Evolutionary conservation across 2,113 vertebrate species (phyloP).

Genomic region (Silurus glanis): DNA sequence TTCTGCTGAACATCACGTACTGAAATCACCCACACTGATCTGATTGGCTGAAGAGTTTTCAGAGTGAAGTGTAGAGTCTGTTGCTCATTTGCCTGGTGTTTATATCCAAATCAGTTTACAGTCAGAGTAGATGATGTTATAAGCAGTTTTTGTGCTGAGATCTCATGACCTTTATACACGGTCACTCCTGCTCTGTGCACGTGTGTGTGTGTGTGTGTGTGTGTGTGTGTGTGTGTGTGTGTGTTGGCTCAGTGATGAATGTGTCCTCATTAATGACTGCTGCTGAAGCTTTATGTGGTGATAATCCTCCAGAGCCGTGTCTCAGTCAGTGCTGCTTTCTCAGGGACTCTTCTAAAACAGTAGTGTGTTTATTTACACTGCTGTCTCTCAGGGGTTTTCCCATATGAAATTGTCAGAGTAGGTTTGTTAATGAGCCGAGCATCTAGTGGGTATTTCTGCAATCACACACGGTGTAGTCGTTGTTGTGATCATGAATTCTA

Average conservation of each 20-base stretch:
- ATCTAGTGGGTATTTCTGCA: background rate
- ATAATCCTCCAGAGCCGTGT: background rate
- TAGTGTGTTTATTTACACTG: slow-evolving; percentile 60
- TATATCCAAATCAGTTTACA: background rate
- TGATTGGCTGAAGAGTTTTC: background rate
- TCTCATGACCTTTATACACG: background rate
- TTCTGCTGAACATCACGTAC: background rate
- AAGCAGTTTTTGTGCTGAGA: background rate
- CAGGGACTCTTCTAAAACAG: slow-evolving; percentile 34
- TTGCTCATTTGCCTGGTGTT: background rate
- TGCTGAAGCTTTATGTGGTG: slow-evolving; percentile 68
- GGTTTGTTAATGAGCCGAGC: slow-evolving; percentile 16
- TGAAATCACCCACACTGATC: background rate
- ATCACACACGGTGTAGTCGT: no score
- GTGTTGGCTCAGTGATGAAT: background rate
- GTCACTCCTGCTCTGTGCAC: background rate
- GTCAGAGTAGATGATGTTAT: background rate
- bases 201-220: background rate
- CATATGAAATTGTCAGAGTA: background rate
- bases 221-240: background rate
- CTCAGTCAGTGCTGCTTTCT: background rate
- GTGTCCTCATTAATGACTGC: background rate
- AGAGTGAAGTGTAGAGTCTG: background rate
- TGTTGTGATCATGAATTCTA: background rate
- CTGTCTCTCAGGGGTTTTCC: slow-evolving; percentile 54